Evolutionary conservation across 2,888 invertebrate genomes (phyloP), one percentile per base, ranked within the genome.

Genomic region (Halocaridina rubra): DNA sequence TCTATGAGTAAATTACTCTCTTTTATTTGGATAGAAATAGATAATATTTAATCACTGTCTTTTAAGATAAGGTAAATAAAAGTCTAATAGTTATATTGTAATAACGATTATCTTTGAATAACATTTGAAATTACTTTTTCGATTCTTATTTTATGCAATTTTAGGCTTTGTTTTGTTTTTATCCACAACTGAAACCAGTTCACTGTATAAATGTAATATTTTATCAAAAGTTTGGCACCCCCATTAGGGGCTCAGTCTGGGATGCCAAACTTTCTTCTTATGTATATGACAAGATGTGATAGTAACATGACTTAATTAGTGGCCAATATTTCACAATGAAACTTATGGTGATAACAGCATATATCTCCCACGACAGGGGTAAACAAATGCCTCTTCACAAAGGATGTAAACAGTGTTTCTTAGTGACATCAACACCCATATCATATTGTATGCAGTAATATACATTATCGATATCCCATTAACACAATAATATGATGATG

Each of bases 241-340:
- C 64, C 30, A 29, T 78, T 64, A 67, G 78, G 78, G 78, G 78
- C 78, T 79, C 78, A 79, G 78, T 79, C 64, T 79, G 78, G 78
- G 78, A 39, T 19, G 67, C 78, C 78, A 79, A 46, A 19, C 69
- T 29, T 67, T 67, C 78, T 27, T 27, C 74, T 39, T 24, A 13
- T 19, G 72, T 4, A n/a, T n/a, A n/a, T n/a, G n/a, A n/a, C n/a
- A n/a, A n/a, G 33, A 33, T 13, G 10, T 10, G 32, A 30, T 1
- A 69, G 8, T 22, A n/a, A 27, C 69, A 30, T n/a, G 30, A 69
- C 22, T 16, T 24, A 22, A 10, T 8, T 19, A 8, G 32, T 74
- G 19, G 5, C n/a, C 7, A 2, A 7, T 19, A 24, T 24, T 19
- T 19, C 3, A 39, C 3, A 13, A 13, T 13, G 10, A 33, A 39